A percentile compares a stretch with the other conserved stretches of the same genome.
Conservation (phyloP, 2,113 vertebrate genomes). For the Coreoperca whiteheadi region DNA sequence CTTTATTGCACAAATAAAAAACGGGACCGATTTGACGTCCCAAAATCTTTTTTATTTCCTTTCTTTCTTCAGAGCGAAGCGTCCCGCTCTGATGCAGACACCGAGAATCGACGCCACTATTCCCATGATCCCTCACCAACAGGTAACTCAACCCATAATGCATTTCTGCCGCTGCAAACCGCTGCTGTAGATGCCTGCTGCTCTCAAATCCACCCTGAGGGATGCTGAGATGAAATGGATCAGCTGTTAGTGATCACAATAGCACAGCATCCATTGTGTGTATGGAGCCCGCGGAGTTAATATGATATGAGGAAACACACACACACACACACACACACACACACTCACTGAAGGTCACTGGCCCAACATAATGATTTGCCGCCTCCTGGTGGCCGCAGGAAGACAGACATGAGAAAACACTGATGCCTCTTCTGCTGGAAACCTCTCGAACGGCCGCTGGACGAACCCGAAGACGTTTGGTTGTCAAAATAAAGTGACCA, state of each 20-base stretch:
- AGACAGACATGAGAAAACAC: background rate
- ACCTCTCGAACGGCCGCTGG: no score
- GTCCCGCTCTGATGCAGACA: conserved; percentile 80
- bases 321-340: background rate
- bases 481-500: background rate
- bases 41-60: background rate
- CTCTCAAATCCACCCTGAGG: background rate
- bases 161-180: background rate
- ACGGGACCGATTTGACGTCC: no score
- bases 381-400: conserved; percentile 36
- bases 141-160: conserved; percentile 84
- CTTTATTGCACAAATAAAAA: no score
- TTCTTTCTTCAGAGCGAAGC: conserved; percentile 88
- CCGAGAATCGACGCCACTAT: conserved; percentile 88
- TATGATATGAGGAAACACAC: background rate
- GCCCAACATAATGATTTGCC: background rate
- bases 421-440: no score
- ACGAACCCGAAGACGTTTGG: background rate
- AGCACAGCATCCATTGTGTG: no score
- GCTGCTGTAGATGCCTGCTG: background rate
- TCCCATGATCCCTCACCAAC: conserved; percentile 93
- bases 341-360: background rate
- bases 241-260: background rate
- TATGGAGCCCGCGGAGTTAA: no score
- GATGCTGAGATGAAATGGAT: background rate